Evolutionary conservation across 2,113 vertebrate species (phyloP).

Genomic region (Semnornis frantzii): DNA sequence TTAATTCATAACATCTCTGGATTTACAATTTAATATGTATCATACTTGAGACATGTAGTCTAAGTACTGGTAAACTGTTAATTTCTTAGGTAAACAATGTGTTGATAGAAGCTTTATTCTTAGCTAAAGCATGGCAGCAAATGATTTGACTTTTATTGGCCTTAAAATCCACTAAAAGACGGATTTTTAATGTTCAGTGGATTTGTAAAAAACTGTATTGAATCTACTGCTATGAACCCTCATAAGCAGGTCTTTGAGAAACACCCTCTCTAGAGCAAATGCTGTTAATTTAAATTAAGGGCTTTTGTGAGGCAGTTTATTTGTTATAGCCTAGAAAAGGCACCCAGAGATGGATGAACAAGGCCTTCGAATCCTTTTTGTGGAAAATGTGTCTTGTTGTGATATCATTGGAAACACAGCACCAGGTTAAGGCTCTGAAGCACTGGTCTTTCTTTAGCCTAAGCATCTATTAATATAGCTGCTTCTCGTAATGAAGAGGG

Average conservation of each 20-base stretch:
- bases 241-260: background rate
- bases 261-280: background rate
- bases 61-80: background rate
- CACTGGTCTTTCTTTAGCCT: slow-evolving; percentile 66
- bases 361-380: background rate
- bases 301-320: background rate
- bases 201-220: background rate
- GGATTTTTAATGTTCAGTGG: fast-evolving
- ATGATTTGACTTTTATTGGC: background rate
- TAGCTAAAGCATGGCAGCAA: background rate
- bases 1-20: background rate
- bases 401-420: slow-evolving; percentile 25
- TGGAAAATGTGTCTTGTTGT: background rate
- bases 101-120: background rate
- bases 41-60: background rate
- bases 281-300: background rate
- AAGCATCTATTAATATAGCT: slow-evolving; percentile 71
- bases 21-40: background rate
- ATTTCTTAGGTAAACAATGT: background rate
- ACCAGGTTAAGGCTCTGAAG: slow-evolving; percentile 37
- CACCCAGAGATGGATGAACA: background rate
- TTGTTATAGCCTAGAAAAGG: background rate
- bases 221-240: background rate
- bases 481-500: slow-evolving; percentile 51
- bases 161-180: background rate